Conservation (phyloP, 1,140 invertebrate species). For the Aphelinus atriplicis region DNA sequence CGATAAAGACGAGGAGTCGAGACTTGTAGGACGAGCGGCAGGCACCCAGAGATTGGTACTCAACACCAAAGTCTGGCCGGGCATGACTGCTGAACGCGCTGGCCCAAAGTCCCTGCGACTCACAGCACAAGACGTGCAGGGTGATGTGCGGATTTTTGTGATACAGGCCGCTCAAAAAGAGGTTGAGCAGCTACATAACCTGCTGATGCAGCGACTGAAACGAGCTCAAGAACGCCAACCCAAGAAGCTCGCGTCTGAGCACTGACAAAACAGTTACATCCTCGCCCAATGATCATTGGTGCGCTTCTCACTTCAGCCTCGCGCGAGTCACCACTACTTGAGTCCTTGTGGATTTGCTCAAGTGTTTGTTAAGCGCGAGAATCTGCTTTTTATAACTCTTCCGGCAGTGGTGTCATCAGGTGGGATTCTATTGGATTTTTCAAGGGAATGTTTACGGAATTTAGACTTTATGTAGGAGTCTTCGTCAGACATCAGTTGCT, state of each 20-base stretch:
- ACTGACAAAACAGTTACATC: conserved; percentile 48
- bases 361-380: too few relatives aligned
- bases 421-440: too few relatives aligned
- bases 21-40: conserved; percentile 86
- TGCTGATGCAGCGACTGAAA: conserved; percentile 74
- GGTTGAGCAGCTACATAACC: conserved; percentile 77
- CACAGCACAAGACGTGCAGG: conserved; percentile 86
- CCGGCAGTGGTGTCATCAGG: too few relatives aligned
- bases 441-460: too few relatives aligned
- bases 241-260: conserved; percentile 59
- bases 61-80: conserved; percentile 94
- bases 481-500: too few relatives aligned
- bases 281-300: too few relatives aligned
- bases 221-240: conserved; percentile 63
- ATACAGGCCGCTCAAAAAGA: conserved; percentile 82
- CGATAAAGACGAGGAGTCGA: conserved; percentile 77
- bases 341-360: too few relatives aligned
- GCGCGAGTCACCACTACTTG: too few relatives aligned
- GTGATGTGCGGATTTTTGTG: conserved; percentile 86
- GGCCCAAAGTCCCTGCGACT: conserved; percentile 87
- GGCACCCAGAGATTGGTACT: conserved; percentile 89
- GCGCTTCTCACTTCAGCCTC: too few relatives aligned
- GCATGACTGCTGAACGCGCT: conserved; percentile 89
- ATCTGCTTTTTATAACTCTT: too few relatives aligned
- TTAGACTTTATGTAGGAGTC: too few relatives aligned